Conservation (phyloP, 2,888 invertebrate species). For the Branchipolynoe longqiensis region DNA sequence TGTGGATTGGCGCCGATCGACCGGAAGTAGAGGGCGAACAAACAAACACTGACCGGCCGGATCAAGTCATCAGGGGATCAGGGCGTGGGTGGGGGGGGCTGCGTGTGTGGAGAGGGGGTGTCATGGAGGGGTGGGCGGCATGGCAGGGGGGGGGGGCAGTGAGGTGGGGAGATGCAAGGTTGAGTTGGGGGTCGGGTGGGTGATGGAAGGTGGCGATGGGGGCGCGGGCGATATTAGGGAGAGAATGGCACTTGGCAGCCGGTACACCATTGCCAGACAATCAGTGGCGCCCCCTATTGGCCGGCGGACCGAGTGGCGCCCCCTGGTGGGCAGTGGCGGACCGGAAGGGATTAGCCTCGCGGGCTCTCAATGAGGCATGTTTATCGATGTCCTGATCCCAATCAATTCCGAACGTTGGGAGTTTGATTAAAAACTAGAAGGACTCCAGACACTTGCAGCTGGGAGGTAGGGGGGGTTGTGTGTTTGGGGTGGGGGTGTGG, state of each 20-base stretch:
- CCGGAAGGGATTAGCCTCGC: conserved; percentile 43
- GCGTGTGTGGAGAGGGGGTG: not conserved
- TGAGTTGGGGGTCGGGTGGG: not conserved
- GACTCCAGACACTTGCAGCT: no score
- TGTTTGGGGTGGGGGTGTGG: no score
- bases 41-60: conserved; percentile 34
- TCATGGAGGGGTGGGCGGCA: not conserved
- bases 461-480: no score
- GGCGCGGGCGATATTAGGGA: conserved; percentile 4
- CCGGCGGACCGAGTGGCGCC: not conserved
- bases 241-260: conserved; percentile 45
- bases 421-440: conserved; percentile 38
- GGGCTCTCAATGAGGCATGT: not conserved
- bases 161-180: no score
- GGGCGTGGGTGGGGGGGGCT: not conserved
- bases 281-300: conserved; percentile 41
- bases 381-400: conserved; percentile 46
- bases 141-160: conserved; percentile 39
- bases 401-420: not conserved
- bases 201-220: not conserved
- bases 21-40: no score
- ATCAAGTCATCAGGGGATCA: not conserved
- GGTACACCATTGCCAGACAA: conserved; percentile 16
- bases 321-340: not conserved
- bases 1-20: no score